Evolutionary conservation across 92 coral and sea anemone species (phyloP).

Genomic region (Epizoanthus rinbou): DNA sequence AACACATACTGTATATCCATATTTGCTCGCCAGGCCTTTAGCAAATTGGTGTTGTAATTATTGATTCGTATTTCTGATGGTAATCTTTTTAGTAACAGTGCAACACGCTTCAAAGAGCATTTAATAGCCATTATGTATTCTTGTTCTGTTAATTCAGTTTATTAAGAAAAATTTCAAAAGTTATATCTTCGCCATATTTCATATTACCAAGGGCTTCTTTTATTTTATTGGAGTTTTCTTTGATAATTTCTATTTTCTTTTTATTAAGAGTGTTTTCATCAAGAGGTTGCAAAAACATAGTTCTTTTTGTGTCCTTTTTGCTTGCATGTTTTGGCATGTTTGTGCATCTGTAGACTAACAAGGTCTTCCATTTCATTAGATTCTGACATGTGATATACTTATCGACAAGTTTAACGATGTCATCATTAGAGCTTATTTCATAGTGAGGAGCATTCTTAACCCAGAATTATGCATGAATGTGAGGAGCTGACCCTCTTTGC

Average conservation of each 20-base stretch:
- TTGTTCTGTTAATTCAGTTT: constrained; percentile 22
- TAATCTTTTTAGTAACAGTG: constrained; percentile 32
- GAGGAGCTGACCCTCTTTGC: constrained; percentile 54
- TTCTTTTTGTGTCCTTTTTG: constrained; percentile 8
- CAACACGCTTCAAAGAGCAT: constrained; percentile 5
- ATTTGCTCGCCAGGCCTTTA: constrained; percentile 38
- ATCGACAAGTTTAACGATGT: background rate
- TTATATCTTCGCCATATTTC: constrained; percentile 38
- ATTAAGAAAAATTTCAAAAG: constrained; percentile 20
- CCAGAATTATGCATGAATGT: constrained; percentile 57
- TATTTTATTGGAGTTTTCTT: constrained; percentile 8
- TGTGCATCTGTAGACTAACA: constrained; percentile 6
- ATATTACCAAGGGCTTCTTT: constrained; percentile 10
- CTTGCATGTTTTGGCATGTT: constrained; percentile 9
- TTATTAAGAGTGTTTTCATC: constrained; percentile 22
- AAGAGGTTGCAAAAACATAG: constrained; percentile 26
- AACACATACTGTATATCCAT: background rate
- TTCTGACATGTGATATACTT: too few species aligned
- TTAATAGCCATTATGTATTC: constrained; percentile 9
- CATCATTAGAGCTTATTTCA: constrained; percentile 47
- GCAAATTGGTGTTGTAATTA: constrained; percentile 8
- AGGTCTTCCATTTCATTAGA: constrained; percentile 4
- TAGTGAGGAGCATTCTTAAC: constrained; percentile 56
- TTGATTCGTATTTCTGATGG: constrained; percentile 34
- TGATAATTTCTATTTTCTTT: constrained; percentile 26